Evolutionary conservation across 1,140 invertebrate species (phyloP).

Genomic region (Ridgeia piscesae): DNA sequence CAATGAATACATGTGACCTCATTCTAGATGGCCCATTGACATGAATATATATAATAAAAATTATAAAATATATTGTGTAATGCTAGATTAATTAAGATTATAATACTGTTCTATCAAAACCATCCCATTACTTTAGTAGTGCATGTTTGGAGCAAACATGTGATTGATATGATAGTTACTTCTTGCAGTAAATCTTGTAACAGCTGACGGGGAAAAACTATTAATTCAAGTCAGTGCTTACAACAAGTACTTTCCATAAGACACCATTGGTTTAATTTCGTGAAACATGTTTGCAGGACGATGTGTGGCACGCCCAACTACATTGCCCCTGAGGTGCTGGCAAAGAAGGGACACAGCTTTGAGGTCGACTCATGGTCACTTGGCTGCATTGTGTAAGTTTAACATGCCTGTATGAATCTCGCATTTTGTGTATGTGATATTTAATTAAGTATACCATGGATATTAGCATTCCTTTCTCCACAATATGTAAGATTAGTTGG

Average conservation of each 20-base stretch:
- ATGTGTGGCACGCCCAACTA: constrained; percentile 98
- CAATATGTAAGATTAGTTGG: too few species aligned
- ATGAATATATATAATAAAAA: background rate
- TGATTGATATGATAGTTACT: too few species aligned
- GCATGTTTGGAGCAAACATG: background rate
- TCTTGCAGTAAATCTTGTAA: background rate
- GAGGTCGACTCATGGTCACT: constrained; percentile 97
- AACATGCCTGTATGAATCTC: constrained; percentile 22
- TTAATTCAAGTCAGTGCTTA: too few species aligned
- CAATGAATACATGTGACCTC: background rate
- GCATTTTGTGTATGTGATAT: background rate
- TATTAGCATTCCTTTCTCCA: background rate
- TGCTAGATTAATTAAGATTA: too few species aligned
- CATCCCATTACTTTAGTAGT: background rate
- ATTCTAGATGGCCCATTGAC: background rate
- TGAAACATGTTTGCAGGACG: constrained; percentile 64
- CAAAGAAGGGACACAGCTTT: constrained; percentile 90
- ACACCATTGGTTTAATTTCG: constrained; percentile 34
- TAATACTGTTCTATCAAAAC: too few species aligned
- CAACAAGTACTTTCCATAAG: constrained; percentile 31
- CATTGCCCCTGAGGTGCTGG: constrained; percentile 93
- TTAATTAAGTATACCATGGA: too few species aligned
- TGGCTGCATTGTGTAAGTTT: constrained; percentile 70
- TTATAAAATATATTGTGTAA: too few species aligned
- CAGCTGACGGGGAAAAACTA: background rate